These are phyloP conservation scores for Chiridota heheva DNA, from an alignment of 35 echinoderm and acorn worm species.

Conservation along the genomic window DNA sequence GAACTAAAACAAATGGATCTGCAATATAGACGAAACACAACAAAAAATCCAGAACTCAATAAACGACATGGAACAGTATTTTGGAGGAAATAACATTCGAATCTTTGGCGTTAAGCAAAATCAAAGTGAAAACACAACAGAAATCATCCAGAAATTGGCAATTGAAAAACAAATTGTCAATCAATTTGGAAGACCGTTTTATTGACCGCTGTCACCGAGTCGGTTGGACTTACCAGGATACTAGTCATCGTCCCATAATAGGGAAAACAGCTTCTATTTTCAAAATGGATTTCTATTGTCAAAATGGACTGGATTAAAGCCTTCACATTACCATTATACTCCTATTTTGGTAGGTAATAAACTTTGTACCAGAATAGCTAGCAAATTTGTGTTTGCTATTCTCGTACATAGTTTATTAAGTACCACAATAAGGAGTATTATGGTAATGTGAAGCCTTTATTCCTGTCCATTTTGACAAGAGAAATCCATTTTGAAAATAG, in stretches of 20 bases:
- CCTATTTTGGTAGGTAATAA: too few species aligned
- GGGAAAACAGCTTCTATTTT: background rate
- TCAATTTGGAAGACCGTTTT: background rate
- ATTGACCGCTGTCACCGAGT: slow-evolving; percentile 1
- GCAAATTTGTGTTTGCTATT: too few species aligned
- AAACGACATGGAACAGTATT: slow-evolving; percentile 30
- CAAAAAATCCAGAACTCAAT: background rate
- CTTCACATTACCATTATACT: too few species aligned
- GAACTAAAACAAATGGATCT: background rate
- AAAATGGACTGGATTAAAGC: too few species aligned
- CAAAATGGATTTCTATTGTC: too few species aligned
- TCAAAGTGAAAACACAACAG: background rate
- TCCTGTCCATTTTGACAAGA: too few species aligned
- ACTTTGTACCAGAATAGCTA: too few species aligned
- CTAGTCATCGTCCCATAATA: background rate
- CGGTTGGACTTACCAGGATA: background rate
- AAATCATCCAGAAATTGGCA: slow-evolving; percentile 6
- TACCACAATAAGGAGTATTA: too few species aligned
- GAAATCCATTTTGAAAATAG: too few species aligned
- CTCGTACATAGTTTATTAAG: too few species aligned
- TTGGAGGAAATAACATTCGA: background rate
- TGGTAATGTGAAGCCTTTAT: too few species aligned
- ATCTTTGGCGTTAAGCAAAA: slow-evolving; percentile 2
- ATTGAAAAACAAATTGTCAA: background rate
- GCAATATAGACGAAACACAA: background rate